Base-by-base conservation (phyloP, 2,113 vertebrate species). In the Prinia subflava region DNA sequence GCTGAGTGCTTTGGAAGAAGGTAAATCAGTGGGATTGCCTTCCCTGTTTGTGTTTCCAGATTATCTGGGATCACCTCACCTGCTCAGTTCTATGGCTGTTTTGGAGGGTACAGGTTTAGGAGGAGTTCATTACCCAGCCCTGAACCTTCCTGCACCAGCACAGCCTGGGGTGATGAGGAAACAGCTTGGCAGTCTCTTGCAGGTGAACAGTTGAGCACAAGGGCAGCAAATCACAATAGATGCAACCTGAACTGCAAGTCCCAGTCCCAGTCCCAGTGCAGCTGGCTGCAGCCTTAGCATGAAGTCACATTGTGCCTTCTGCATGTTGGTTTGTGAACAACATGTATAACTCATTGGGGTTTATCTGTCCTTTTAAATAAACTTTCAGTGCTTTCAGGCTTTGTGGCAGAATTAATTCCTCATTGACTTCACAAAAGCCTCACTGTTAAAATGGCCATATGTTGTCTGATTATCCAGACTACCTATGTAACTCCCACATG, bases 401-500 rank as follows among this genome's bases (percentile, higher is more conserved):
- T 33, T 87, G 55, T 85, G 75, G 64, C 44, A 90, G 81, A 68
- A 84, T 57, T 67, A 13, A 65, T 82, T 90, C 56, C 44, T 87
- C 39, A 62, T 1, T 87, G 81, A 77, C 23, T 76, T 49, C 23
- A 12, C 30, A 31, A 62, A 86, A 78, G 81, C 56, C 70, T 64
- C 33, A 6, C 81, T 94, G 39, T 71, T 49, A 37, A 83, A 41
- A 44, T 85, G 50, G 28, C 75, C 85, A 92, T 94, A 76, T 83
- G 85, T 47, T 85, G 87, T 82, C 78, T 96, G 92, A 56, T 92
- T 69, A 92, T 62, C 62, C 82, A 73, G 55, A 57, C 85, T 94
- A 73, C 63, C 57, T 64, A 4, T 35, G 73, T 14, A 82, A 89
- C 25, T 96, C 62, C 67, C 55, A 44, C 18, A 33, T 92, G 75